Base-by-base conservation (phyloP, 2,888 invertebrate species). In the Axea sp. region DNA sequence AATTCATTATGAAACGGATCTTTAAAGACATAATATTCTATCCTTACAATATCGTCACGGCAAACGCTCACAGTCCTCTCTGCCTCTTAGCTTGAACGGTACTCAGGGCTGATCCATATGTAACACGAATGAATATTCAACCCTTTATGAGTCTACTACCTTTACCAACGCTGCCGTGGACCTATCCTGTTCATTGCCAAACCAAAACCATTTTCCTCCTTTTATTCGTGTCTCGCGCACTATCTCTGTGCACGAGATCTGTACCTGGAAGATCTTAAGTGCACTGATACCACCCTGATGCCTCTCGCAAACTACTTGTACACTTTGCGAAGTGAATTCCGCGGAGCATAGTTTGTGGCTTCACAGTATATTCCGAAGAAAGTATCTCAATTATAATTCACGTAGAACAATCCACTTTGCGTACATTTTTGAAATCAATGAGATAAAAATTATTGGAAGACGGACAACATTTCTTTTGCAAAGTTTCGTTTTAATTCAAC, bases 51-150 rank as follows among this genome's bases (percentile, higher is more conserved):
- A 43, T 64, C 43, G 11, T 30, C 65, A 24, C 22, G 45, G 26
- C 64, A 49, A 47, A 45, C 60, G 26, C 67, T 45, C 57, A 24
- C 45, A 15, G 26, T 17, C 53, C 53, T 64, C 51, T 65, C 39
- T 59, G 45, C 57, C 73, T 76, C 62, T 75, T 72, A 67, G 75
- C 51, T 76, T 37, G 77, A 77, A 75, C 76, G 71, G 71, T 77
- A 80, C 82, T 82, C 82, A 78, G 77, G 78, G 82, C 83, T 86
- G 84, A 86, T 87, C 86, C 87, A 86, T 85, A 86, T 86, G 87
- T 86, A 86, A 86, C 86, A 68, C 81, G 83, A 86, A 86, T 86
- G 86, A 87, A 87, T 86, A 87, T 87, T 87, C 86, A 86, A 84
- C 81, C 81, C 78, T 80, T 79, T 76, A 77, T 78, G 80, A 79